Conservation (phyloP, 2,113 vertebrate species). For the Philantomba maxwellii region DNA sequence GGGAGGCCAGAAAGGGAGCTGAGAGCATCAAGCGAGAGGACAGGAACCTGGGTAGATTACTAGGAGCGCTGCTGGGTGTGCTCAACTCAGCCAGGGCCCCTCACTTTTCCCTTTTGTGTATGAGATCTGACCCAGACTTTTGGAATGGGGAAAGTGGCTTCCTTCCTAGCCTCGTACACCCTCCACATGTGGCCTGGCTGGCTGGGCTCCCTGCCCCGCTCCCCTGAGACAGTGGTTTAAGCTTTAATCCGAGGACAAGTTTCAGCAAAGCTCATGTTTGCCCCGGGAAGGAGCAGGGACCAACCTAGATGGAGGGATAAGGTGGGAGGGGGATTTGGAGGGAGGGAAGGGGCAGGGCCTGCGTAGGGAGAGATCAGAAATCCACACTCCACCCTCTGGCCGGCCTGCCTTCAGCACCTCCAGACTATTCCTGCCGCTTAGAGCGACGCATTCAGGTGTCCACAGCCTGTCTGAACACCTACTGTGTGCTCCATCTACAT, state of each 20-base stretch:
- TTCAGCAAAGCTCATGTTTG: conserved; percentile 49
- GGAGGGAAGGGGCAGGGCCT: neutral
- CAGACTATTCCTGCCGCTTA: neutral
- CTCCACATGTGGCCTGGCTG: neutral
- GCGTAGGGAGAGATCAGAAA: neutral
- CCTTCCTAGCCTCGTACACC: neutral
- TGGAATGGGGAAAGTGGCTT: neutral
- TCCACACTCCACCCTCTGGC: neutral
- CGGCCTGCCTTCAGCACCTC: neutral
- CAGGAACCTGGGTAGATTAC: neutral
- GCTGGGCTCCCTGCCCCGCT: neutral
- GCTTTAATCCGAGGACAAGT: conserved; percentile 52
- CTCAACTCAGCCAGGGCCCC: neutral
- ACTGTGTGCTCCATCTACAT: neutral
- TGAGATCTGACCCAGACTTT: neutral
- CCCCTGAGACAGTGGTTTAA: neutral
- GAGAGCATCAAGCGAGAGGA: neutral
- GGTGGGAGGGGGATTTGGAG: neutral
- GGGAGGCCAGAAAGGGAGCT: neutral
- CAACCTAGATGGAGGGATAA: conserved; percentile 49
- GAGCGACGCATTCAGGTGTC: neutral
- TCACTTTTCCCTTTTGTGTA: neutral
- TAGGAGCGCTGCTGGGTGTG: neutral
- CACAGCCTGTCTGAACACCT: neutral
- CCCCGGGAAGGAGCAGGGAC: neutral